Percentiles rank a stretch among this genome's conserved stretches.
Evolutionary conservation across 2,888 invertebrate genomes (phyloP).

Genomic region (Aspidapion aeneum): DNA sequence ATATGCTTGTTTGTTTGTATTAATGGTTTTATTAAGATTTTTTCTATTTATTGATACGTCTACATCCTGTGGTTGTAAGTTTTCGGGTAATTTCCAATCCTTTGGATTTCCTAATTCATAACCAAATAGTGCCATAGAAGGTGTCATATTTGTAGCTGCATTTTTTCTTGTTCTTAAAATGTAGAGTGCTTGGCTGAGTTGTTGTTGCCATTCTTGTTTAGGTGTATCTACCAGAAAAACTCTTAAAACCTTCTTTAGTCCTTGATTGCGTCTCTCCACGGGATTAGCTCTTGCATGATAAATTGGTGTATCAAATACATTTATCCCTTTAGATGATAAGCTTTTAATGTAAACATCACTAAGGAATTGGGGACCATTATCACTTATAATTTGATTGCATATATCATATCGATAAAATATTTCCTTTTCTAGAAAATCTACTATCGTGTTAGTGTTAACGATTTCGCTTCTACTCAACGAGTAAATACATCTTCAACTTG

Average conservation of each 20-base stretch:
- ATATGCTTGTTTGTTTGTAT: too few species aligned
- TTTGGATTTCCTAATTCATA: too few species aligned
- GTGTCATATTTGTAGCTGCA: constrained; percentile 19
- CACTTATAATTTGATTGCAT: constrained; percentile 11
- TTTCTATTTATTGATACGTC: too few species aligned
- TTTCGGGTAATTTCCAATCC: too few species aligned
- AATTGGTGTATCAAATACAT: constrained; percentile 23
- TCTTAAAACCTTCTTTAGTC: constrained; percentile 29
- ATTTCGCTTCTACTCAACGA: constrained; percentile 9
- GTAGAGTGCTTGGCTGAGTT: constrained; percentile 10
- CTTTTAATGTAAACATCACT: background rate
- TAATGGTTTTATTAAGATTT: too few species aligned
- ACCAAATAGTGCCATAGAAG: constrained; percentile 14
- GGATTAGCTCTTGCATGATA: constrained; percentile 22
- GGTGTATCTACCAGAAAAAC: constrained; percentile 9
- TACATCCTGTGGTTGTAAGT: too few species aligned
- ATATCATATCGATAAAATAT: constrained; percentile 12
- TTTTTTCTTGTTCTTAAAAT: constrained; percentile 16
- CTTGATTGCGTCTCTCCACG: constrained; percentile 29
- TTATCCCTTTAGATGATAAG: constrained; percentile 11
- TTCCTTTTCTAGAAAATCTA: constrained; percentile 5
- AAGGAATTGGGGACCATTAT: constrained; percentile 18
- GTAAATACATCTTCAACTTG: constrained; percentile 12
- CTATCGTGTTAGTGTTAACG: constrained; percentile 1
- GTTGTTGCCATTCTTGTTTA: constrained; percentile 16